Conservation (phyloP, 2,888 invertebrate genomes). For the Agrenia bidenticulata region DNA sequence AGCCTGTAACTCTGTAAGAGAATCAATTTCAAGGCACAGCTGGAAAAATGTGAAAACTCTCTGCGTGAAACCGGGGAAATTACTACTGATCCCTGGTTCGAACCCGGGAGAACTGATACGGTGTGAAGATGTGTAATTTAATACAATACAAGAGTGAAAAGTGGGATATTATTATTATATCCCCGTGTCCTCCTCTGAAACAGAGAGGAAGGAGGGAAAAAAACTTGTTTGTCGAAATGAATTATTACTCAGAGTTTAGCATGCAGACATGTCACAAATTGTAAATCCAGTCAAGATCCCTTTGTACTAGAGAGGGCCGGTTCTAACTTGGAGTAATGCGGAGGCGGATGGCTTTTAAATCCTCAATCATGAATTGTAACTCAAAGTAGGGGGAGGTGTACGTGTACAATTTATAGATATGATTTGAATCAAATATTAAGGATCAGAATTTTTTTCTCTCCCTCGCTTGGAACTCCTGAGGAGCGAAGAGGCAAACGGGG, state of each 20-base stretch:
- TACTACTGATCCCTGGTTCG: constrained; percentile 6
- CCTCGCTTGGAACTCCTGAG: no score
- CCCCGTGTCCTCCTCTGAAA: background rate
- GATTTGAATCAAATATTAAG: constrained; percentile 24
- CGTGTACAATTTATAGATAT: constrained; percentile 21
- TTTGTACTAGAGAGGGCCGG: no score
- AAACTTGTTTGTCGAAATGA: constrained; percentile 17
- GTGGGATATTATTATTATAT: background rate
- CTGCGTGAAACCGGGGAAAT: constrained; percentile 4
- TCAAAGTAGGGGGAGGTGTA: background rate
- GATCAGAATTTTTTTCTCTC: no score
- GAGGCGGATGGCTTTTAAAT: background rate
- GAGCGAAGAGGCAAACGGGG: background rate
- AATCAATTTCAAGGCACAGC: constrained; percentile 15
- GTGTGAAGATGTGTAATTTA: no score
- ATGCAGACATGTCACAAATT: constrained; percentile 4
- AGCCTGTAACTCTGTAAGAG: background rate
- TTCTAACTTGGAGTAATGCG: no score
- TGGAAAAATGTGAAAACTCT: constrained; percentile 17
- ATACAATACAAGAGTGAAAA: no score
- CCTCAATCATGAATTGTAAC: constrained; percentile 13
- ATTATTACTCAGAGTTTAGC: constrained; percentile 5
- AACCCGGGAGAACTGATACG: no score
- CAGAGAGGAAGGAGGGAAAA: background rate
- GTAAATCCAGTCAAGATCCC: no score